Evolutionary conservation across 1,140 invertebrate genomes (phyloP), one percentile per base, ranked within the genome.

Genomic region (Bicyclus anynana): DNA sequence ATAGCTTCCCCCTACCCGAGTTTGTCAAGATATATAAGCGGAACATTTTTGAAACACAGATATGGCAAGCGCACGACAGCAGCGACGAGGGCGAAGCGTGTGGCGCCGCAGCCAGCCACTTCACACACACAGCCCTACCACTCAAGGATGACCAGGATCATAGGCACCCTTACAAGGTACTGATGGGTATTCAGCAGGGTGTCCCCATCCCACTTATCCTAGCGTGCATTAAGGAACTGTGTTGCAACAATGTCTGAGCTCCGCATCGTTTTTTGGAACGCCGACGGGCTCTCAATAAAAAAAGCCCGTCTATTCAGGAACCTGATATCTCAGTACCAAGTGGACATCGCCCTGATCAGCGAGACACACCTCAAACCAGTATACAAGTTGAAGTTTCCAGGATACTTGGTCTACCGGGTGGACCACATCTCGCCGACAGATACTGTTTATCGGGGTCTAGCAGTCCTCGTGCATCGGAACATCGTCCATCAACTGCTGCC

Each of bases 401-500:
- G 51, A 2, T 65, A 58, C 33, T 0, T 10, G 1, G 2, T 27
- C 1, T 69, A 65, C 42, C 35, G 67, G 6, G 50, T 52, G 27
- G 62, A 69, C 33, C 42, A 56, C 27, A n/a, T 14, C 2, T 21
- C 47, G 1, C 42, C 20, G 1, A 5, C 10, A 0, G 62, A 52
- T 1, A 0, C 0, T 0, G 10, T 54, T 0, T 55, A 47, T 9
- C 18, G 65, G 0, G 68, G 65, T 0, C 12, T 65, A 6, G 53
- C 53, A 0, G 52, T 62, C 2, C 16, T 67, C 0, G 59, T 67
- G 1, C 40, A 18, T 2, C 21, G 62, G 6, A 26, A 16, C 12
- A 12, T 67, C 35, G 16, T 70, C 21, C 56, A 59, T 14, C 49
- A 65, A 18, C 40, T 40, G 0, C 33, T 67, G 1, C 51, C 57